These are phyloP conservation scores for Hippocampus comes DNA, from an alignment of 2,113 vertebrate species.

Conservation along the genomic window DNA sequence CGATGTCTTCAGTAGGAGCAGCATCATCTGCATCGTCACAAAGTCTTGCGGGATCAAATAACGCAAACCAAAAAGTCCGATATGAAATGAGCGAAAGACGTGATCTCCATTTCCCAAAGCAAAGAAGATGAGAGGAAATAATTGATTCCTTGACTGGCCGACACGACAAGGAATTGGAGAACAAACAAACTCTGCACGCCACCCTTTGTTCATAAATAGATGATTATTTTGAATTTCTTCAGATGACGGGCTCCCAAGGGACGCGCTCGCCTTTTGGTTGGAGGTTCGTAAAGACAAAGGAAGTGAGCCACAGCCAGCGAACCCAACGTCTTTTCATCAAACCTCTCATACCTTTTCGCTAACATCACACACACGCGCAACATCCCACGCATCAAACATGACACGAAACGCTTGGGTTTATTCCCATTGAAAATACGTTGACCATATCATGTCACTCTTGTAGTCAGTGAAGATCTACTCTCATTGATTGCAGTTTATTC, in stretches of 20 bases:
- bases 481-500: neutral
- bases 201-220: conserved; percentile 73
- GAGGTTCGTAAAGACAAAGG: conserved; percentile 48
- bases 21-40: conserved; percentile 46
- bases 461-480: too few relatives aligned
- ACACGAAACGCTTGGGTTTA: neutral
- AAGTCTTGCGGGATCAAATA: conserved; percentile 69
- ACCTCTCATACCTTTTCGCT: neutral
- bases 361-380: neutral
- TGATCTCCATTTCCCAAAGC: conserved; percentile 56
- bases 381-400: neutral
- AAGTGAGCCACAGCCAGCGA: conserved; percentile 22
- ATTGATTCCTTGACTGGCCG: conserved; percentile 56
- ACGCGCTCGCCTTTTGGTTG: conserved; percentile 45
- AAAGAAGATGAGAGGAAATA: conserved; percentile 34
- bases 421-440: too few relatives aligned
- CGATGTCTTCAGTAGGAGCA: conserved; percentile 61
- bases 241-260: conserved; percentile 67
- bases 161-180: conserved; percentile 51
- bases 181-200: conserved; percentile 36
- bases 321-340: neutral
- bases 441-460: too few relatives aligned
- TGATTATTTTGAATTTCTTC: conserved; percentile 75
- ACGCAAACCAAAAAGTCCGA: conserved; percentile 24
- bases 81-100: conserved; percentile 65